phyloP scores from a whole-genome alignment of 2,113 vertebrate genomes.

The Bufo bufo region DNA sequence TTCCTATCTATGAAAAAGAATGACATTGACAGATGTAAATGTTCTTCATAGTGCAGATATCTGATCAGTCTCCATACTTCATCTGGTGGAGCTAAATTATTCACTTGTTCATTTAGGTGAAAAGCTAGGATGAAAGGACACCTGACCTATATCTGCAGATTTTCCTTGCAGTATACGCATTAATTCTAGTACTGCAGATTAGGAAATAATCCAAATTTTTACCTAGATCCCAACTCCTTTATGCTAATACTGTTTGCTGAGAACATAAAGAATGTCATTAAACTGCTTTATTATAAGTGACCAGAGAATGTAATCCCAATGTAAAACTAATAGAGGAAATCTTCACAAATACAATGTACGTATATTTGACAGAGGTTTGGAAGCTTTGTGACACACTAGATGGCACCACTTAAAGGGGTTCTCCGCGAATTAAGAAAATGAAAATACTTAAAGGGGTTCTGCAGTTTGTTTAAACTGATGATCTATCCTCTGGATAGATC shows the following conservation, averaged over 20 bases:
- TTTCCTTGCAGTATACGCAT: slow-evolving; percentile 18
- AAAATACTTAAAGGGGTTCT: no score
- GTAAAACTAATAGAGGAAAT: neutral
- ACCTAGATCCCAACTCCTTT: neutral
- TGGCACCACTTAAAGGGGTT: neutral
- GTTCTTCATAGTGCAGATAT: neutral
- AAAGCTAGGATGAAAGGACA: neutral
- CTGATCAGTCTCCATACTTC: neutral
- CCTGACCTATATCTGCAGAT: slow-evolving; percentile 14
- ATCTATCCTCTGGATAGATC: no score
- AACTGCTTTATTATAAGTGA: neutral
- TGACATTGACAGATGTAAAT: neutral
- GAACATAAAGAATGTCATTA: slow-evolving; percentile 27
- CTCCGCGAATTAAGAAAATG: no score
- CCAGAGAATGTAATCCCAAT: neutral
- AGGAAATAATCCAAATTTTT: slow-evolving; percentile 44
- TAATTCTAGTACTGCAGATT: slow-evolving; percentile 28
- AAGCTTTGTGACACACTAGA: neutral
- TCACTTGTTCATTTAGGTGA: neutral
- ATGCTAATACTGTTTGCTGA: slow-evolving; percentile 6
- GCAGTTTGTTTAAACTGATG: no score
- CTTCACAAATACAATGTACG: neutral
- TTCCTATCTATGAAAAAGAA: no score
- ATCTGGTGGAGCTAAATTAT: neutral
- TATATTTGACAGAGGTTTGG: neutral